phyloP scores from a whole-genome alignment of 2,113 vertebrate species.

The Polypterus senegalus region DNA sequence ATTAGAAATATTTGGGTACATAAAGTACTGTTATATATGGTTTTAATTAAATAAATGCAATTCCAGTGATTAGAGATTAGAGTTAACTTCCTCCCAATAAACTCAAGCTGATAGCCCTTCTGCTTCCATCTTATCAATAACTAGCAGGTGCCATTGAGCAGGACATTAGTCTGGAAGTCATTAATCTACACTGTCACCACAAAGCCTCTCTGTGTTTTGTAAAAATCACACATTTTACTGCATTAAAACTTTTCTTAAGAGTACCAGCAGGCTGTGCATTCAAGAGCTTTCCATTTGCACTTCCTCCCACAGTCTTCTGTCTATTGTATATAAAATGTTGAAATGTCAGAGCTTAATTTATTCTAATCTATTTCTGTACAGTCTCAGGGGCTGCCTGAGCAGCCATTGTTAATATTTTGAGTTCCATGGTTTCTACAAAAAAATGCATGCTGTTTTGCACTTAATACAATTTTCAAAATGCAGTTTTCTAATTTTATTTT shows the following conservation, averaged over 20 bases:
- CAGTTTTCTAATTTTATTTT: neutral
- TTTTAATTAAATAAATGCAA: too few relatives aligned
- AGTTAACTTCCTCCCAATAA: too few relatives aligned
- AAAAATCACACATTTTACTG: neutral
- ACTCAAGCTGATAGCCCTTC: too few relatives aligned
- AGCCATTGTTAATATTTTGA: neutral
- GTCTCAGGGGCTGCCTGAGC: slow-evolving; percentile 15
- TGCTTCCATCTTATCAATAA: too few relatives aligned
- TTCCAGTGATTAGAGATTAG: too few relatives aligned
- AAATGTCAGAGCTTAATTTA: slow-evolving; percentile 23
- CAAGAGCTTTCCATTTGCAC: slow-evolving; percentile 7
- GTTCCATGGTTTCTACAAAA: neutral
- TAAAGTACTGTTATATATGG: too few relatives aligned
- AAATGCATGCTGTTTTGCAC: neutral
- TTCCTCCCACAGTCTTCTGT: slow-evolving; percentile 10
- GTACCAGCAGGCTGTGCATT: slow-evolving; percentile 20
- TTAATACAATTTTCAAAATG: neutral
- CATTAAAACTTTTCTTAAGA: slow-evolving; percentile 21
- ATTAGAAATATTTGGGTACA: too few relatives aligned
- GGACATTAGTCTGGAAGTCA: too few relatives aligned
- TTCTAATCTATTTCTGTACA: slow-evolving; percentile 23
- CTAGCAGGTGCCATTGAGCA: too few relatives aligned
- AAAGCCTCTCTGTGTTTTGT: too few relatives aligned
- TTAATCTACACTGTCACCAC: too few relatives aligned
- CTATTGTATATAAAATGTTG: slow-evolving; percentile 19